Evolutionary conservation across 2,113 vertebrate genomes (phyloP).

Genomic region (Tenrec ecaudatus): DNA sequence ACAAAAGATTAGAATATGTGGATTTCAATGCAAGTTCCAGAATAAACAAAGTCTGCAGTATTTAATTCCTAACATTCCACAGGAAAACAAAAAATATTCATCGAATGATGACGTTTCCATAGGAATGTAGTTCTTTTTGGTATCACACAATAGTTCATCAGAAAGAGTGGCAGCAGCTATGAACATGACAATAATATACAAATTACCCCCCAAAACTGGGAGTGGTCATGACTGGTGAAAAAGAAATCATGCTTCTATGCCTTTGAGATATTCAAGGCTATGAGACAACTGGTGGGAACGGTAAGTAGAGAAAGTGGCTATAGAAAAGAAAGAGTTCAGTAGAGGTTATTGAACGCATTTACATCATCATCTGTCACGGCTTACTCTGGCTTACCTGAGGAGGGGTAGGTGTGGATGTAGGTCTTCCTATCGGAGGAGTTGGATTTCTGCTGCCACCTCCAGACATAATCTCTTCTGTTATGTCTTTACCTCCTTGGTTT

Average conservation of each 20-base stretch:
- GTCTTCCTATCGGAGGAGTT: conserved; percentile 93
- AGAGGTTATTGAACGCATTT: neutral
- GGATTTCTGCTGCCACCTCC: conserved; percentile 96
- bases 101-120: conserved; percentile 5
- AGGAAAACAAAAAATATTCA: conserved; percentile 42
- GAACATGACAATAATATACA: neutral
- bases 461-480: conserved; percentile 99
- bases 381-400: conserved; percentile 91
- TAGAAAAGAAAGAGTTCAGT: conserved; percentile 35
- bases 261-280: conserved; percentile 18
- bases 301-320: neutral
- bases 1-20: neutral
- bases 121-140: neutral
- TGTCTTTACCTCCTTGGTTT: conserved; percentile 97
- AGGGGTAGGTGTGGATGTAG: conserved; percentile 94
- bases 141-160: neutral
- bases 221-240: neutral
- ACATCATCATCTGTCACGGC: fast-evolving
- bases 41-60: neutral
- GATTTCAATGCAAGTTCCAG: conserved; percentile 10
- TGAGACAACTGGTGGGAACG: conserved; percentile 32
- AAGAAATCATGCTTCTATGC: neutral
- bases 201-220: neutral
- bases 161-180: neutral
- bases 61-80: neutral